A percentile compares a stretch with the other conserved stretches of the same genome.
phyloP scores from a whole-genome alignment of 2,113 vertebrate species.

The Gallinago media region DNA sequence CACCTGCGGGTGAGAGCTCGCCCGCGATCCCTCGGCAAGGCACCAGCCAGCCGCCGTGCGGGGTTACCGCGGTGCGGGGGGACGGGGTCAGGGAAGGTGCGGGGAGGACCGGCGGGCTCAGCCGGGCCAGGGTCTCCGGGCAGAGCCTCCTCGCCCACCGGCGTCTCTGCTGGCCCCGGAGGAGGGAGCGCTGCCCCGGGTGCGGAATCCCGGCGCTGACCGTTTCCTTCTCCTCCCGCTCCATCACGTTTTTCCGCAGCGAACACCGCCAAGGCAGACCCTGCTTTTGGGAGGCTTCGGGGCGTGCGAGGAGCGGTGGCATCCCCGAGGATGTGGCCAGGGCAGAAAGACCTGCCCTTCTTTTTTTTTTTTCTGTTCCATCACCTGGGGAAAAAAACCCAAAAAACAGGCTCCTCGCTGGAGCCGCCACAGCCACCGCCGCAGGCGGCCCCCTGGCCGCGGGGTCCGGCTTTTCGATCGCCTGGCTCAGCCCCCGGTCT shows the following conservation, averaged over 20 bases:
- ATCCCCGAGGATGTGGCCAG: background rate
- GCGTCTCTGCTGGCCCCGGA: background rate
- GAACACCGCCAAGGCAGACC: background rate
- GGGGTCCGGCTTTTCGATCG: background rate
- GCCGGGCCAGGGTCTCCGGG: background rate
- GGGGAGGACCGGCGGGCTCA: background rate
- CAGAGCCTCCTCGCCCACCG: background rate
- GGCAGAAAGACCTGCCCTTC: background rate
- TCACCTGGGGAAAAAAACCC: background rate
- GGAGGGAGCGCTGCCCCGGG: background rate
- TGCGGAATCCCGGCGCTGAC: background rate
- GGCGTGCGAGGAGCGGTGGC: background rate
- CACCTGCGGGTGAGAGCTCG: background rate
- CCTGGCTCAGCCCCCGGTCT: background rate
- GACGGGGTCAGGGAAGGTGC: background rate
- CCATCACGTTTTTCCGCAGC: background rate
- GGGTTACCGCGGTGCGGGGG: background rate
- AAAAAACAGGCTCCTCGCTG: background rate
- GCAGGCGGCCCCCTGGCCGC: background rate
- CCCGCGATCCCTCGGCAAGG: background rate
- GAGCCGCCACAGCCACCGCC: background rate
- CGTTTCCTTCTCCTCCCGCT: background rate
- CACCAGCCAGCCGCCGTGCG: background rate
- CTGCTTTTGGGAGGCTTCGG: background rate
- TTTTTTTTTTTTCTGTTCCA: background rate